These are phyloP conservation scores for Bombylius major DNA, from an alignment of 2,888 invertebrate genomes.

Conservation along the genomic window DNA sequence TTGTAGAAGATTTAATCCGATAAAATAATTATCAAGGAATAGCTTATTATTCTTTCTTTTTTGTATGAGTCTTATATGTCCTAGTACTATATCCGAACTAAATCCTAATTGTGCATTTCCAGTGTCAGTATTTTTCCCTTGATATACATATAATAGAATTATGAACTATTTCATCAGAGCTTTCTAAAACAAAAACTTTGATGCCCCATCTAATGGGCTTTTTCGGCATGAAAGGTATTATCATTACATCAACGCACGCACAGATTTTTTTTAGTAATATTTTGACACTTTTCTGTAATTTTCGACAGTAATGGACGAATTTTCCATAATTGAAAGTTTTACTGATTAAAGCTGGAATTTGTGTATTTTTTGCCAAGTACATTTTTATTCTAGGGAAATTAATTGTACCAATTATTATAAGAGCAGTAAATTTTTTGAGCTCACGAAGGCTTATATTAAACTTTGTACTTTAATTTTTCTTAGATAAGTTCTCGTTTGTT, in stretches of 20 bases:
- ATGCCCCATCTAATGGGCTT: conserved; percentile 3
- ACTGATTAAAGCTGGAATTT: too few relatives aligned
- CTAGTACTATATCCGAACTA: conserved; percentile 1
- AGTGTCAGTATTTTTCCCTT: background rate
- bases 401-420: too few relatives aligned
- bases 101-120: background rate
- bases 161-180: background rate
- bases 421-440: too few relatives aligned
- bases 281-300: background rate
- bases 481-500: too few relatives aligned
- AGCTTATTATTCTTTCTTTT: background rate
- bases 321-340: background rate
- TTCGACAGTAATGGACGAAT: background rate
- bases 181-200: conserved; percentile 2
- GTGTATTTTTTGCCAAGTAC: too few relatives aligned
- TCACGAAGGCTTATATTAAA: too few relatives aligned
- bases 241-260: conserved; percentile 5
- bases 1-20: background rate
- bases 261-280: background rate
- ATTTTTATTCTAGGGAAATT: too few relatives aligned
- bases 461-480: too few relatives aligned
- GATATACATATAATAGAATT: conserved; percentile 1
- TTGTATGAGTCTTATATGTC: background rate
- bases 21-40: background rate
- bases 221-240: conserved; percentile 1